These are phyloP conservation scores for Drosophila crucigera DNA, from an alignment of 2,888 invertebrate species.

Conservation along the genomic window DNA sequence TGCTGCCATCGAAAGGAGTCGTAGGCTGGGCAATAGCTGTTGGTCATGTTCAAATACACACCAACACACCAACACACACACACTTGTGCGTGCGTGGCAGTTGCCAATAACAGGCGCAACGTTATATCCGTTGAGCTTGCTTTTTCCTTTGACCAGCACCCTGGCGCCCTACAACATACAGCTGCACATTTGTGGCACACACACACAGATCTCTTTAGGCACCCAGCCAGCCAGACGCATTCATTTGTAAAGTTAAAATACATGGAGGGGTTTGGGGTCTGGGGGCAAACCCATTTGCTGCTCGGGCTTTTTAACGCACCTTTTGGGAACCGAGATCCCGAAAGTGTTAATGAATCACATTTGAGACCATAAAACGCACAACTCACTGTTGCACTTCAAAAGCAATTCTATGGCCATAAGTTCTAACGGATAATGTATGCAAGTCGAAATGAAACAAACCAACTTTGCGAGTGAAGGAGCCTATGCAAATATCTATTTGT, in stretches of 20 bases:
- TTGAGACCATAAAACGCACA: slow-evolving; percentile 52
- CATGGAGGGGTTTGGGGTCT: slow-evolving; percentile 15
- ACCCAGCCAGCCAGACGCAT: slow-evolving; percentile 71
- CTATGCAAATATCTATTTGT: not conserved
- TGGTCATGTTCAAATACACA: slow-evolving; percentile 75
- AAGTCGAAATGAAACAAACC: slow-evolving; percentile 6
- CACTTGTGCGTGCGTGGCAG: slow-evolving; percentile 41
- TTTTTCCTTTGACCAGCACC: slow-evolving; percentile 75
- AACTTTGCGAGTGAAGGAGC: not conserved
- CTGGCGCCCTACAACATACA: slow-evolving; percentile 44
- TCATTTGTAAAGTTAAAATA: slow-evolving; percentile 76
- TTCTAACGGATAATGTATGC: slow-evolving; percentile 15
- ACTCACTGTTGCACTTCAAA: slow-evolving; percentile 32
- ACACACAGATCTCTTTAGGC: slow-evolving; percentile 47
- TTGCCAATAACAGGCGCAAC: slow-evolving; percentile 79
- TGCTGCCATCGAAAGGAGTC: slow-evolving; percentile 56
- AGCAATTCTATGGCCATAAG: slow-evolving; percentile 27
- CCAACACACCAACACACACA: slow-evolving; percentile 30
- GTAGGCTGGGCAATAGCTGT: slow-evolving; percentile 67
- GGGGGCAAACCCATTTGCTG: not conserved
- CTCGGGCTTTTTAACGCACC: slow-evolving; percentile 66
- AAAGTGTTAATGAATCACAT: slow-evolving; percentile 80
- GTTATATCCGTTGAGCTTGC: slow-evolving; percentile 69
- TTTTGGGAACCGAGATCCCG: slow-evolving; percentile 54
- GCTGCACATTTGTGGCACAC: slow-evolving; percentile 17